phyloP scores from a whole-genome alignment of 1,140 invertebrate species.

The Diuraphis noxia region DNA sequence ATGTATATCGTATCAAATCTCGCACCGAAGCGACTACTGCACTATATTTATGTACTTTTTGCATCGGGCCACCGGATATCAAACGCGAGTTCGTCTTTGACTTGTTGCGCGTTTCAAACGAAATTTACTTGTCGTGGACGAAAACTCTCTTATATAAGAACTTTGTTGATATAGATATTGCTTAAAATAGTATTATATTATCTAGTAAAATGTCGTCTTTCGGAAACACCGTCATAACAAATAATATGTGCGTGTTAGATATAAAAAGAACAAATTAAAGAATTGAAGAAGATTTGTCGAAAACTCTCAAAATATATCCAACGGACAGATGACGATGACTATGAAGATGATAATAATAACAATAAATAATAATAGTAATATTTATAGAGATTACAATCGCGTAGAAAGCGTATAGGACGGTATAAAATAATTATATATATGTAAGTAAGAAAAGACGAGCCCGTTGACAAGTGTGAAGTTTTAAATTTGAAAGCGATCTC shows the following conservation, averaged over 20 bases:
- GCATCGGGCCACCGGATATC: not conserved
- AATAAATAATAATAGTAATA: not conserved
- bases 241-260: not conserved
- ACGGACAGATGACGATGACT: not conserved
- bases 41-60: too few species aligned
- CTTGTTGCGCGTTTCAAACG: not conserved
- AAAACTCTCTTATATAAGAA: not conserved
- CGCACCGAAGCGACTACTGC: not conserved
- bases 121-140: not conserved
- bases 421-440: not conserved
- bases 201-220: not conserved
- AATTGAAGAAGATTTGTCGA: not conserved
- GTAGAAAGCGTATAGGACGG: not conserved
- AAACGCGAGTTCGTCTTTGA: not conserved
- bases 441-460: not conserved
- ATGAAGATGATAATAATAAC: not conserved
- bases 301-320: not conserved
- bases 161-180: not conserved
- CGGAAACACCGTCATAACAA: not conserved
- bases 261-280: not conserved
- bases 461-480: conserved; percentile 50
- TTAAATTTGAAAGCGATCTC: conserved; percentile 42
- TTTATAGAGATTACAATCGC: not conserved
- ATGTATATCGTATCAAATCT: not conserved
- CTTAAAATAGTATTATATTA: not conserved